Evolutionary conservation across 2,888 invertebrate genomes (phyloP).

Genomic region (Neoscelio sp.): DNA sequence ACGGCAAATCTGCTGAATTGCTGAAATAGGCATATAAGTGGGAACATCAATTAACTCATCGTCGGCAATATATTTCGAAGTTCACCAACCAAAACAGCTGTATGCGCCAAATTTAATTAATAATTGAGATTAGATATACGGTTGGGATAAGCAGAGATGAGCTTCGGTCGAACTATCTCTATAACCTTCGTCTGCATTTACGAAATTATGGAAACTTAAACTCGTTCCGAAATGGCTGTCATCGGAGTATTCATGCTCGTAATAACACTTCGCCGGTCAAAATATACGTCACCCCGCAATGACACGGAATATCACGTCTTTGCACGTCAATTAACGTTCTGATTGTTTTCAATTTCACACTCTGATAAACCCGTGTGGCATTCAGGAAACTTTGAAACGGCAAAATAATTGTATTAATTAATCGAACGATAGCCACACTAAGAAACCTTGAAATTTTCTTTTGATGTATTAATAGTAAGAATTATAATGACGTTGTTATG

Average conservation of each 20-base stretch:
- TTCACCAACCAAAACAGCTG: conserved; percentile 79
- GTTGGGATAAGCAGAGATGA: conserved; percentile 55
- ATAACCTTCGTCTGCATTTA: conserved; percentile 50
- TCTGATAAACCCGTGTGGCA: conserved; percentile 19
- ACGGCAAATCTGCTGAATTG: conserved; percentile 51
- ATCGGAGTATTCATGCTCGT: not conserved
- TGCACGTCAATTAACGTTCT: conserved; percentile 52
- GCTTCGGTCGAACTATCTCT: conserved; percentile 5
- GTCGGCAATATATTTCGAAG: conserved; percentile 77
- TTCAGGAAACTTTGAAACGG: conserved; percentile 15
- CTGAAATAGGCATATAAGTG: conserved; percentile 58
- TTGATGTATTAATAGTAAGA: conserved; percentile 18
- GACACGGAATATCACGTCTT: conserved; percentile 39
- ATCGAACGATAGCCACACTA: conserved; percentile 23
- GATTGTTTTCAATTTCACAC: conserved; percentile 56
- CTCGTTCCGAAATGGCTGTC: conserved; percentile 8
- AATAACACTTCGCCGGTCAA: conserved; percentile 22
- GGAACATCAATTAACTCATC: conserved; percentile 78
- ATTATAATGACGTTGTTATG: not conserved
- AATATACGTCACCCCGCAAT: conserved; percentile 29
- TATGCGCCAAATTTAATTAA: conserved; percentile 81
- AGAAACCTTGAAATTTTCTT: conserved; percentile 1
- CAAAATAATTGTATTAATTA: conserved; percentile 49
- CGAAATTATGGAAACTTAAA: conserved; percentile 47
- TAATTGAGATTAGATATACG: conserved; percentile 80